Conservation (phyloP, 2,797 vertebrate genomes). For the Chrosomus eos region DNA sequence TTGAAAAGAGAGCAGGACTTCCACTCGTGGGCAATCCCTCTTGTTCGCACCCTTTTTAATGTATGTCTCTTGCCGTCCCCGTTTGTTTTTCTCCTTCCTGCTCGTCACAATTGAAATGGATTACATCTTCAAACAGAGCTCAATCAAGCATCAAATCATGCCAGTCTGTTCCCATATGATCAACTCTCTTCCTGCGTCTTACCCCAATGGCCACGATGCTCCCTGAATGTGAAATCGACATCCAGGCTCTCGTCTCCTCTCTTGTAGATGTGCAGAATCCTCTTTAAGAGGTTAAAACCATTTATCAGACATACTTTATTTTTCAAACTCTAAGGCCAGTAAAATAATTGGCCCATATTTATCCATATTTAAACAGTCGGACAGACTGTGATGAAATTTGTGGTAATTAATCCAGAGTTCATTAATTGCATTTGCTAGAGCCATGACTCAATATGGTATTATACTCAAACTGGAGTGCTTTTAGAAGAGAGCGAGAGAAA, state of each 20-base stretch:
- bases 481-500: conserved; percentile 35
- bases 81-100: conserved; percentile 14
- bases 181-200: conserved; percentile 47
- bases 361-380: conserved; percentile 48
- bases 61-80: conserved; percentile 1
- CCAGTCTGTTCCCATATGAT: conserved; percentile 71
- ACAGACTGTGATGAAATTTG: conserved; percentile 42
- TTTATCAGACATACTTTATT: conserved; percentile 16
- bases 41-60: conserved; percentile 9
- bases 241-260: background rate
- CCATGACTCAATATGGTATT: conserved; percentile 33
- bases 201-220: conserved; percentile 31
- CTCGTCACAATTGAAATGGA: conserved; percentile 60
- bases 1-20: conserved; percentile 8
- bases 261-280: background rate
- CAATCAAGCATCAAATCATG: conserved; percentile 74
- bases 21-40: conserved; percentile 15
- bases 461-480: conserved; percentile 16
- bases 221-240: conserved; percentile 27
- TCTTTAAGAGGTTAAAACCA: conserved; percentile 23
- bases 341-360: conserved; percentile 35
- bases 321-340: conserved; percentile 20
- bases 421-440: conserved; percentile 44
- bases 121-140: conserved; percentile 70
- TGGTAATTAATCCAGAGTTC: conserved; percentile 43